Evolutionary conservation across 2,113 vertebrate species (phyloP).

Genomic region (Origma solitaria): DNA sequence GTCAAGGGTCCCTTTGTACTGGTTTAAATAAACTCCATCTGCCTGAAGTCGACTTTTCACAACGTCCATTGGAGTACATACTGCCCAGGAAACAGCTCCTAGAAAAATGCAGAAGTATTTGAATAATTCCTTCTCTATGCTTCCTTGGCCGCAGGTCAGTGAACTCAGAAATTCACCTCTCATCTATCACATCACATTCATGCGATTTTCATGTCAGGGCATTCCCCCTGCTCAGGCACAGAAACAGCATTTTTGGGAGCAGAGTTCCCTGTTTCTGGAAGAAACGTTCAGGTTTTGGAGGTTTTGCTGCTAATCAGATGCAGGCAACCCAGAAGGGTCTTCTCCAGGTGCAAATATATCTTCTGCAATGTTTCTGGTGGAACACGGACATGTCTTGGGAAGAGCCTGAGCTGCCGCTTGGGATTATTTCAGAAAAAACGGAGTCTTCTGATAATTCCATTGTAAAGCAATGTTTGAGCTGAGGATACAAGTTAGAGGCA

Average conservation of each 20-base stretch:
- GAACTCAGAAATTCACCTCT: background rate
- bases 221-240: background rate
- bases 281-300: background rate
- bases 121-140: background rate
- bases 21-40: constrained; percentile 83
- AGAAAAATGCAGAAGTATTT: constrained; percentile 30
- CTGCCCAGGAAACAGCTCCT: constrained; percentile 95
- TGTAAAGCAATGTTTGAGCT: background rate
- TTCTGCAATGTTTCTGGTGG: background rate
- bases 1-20: constrained; percentile 87
- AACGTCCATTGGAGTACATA: constrained; percentile 90
- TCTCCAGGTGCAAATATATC: background rate
- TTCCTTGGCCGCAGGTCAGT: background rate
- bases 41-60: constrained; percentile 96
- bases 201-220: background rate
- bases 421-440: fast-evolving
- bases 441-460: background rate
- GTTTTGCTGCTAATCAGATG: background rate
- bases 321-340: background rate
- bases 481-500: background rate
- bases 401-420: background rate
- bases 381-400: background rate
- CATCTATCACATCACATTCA: background rate
- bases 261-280: background rate
- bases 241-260: background rate